Base-by-base conservation (phyloP, 37 sponge, comb jelly and placozoan species). In the Agelas oroides region DNA sequence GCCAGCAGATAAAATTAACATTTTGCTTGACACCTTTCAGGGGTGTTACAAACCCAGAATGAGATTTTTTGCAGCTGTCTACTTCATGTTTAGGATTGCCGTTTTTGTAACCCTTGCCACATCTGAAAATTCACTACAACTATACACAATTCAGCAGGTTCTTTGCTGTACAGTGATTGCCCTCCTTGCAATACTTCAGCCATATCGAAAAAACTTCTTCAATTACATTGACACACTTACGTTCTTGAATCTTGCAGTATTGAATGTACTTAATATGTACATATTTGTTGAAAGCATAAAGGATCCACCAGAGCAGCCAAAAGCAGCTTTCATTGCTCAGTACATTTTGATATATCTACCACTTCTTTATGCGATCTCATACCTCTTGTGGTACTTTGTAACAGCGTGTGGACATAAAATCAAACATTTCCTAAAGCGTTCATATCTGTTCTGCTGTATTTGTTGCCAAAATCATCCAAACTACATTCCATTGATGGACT, bases 1-100 rank as follows among this genome's bases (percentile, higher is more conserved):
- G 23, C 53, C 58, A 20, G 33, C 57, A 24, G 78, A 58, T 18
- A 86, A 86, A 53, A 35, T 86, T 2, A 46, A 69, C 32, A 59
- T 86, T 2, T 39, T 90, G 20, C 70, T 90, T 11, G 85, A 84
- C 39, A 55, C 79, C 0, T 90, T 90, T 53, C 85, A 90, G 56
- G 90, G 90, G 0, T 90, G 84, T 61, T 90, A 72, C 75, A 73
- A 79, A 25, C 34, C 74, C 60, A 79, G 74, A 37, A 27, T 32
- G 0, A 35, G 85, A 0, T 84, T 84, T 60, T 90, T 90, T 79
- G 90, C 90, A 5, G 85, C 85, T 24, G 5, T 84, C 16, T 75
- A 83, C 52, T 90, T 90, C 60, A 20, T 83, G 13, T 78, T 71
- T 63, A 79, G 90, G 27, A 30, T 86, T 36, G 59, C 35, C 1